Evolutionary conservation across 2,888 invertebrate species (phyloP).

Genomic region (Kuschelorhynchus macadamiae): DNA sequence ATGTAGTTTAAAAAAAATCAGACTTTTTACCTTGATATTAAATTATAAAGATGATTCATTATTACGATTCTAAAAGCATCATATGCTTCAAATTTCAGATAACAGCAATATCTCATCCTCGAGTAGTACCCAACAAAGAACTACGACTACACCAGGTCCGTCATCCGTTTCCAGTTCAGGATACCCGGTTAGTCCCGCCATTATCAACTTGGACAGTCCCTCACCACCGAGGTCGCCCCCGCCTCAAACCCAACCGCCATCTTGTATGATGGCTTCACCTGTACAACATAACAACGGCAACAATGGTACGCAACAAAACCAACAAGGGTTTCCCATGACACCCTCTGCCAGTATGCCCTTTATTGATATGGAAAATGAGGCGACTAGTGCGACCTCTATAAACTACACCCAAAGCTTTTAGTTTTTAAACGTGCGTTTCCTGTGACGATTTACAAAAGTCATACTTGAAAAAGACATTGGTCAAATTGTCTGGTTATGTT

Average conservation of each 20-base stretch:
- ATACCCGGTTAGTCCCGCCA: slow-evolving; percentile 73
- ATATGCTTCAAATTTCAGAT: slow-evolving; percentile 38
- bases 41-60: no score
- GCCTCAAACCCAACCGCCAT: slow-evolving; percentile 43
- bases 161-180: slow-evolving; percentile 74
- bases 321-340: slow-evolving; percentile 51
- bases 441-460: no score
- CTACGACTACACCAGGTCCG: slow-evolving; percentile 66
- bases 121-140: slow-evolving; percentile 67
- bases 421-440: no score
- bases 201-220: slow-evolving; percentile 77
- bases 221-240: slow-evolving; percentile 71
- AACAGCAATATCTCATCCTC: slow-evolving; percentile 65
- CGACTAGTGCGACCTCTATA: slow-evolving; percentile 40
- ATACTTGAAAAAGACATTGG: no score
- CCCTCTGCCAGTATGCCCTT: slow-evolving; percentile 59
- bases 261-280: slow-evolving; percentile 58
- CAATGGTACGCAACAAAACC: slow-evolving; percentile 22
- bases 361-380: slow-evolving; percentile 64
- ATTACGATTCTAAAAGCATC: slow-evolving; percentile 8
- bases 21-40: no score
- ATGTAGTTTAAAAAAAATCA: no score
- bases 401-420: slow-evolving; percentile 22
- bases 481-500: no score
- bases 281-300: neutral